Evolutionary conservation across 2,888 invertebrate genomes (phyloP).

Genomic region (Erebia ligea): DNA sequence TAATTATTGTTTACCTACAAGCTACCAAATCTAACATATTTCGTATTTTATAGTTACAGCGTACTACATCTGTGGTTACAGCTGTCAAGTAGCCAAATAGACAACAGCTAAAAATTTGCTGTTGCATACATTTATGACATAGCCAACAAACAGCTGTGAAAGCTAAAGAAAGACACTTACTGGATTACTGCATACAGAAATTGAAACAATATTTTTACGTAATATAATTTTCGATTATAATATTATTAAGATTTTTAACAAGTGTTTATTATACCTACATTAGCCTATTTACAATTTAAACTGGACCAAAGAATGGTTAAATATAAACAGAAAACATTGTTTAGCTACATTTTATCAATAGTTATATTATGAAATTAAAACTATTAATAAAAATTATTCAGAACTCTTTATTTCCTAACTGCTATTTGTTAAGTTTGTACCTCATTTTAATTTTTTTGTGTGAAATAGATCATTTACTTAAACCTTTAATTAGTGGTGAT

Average conservation of each 20-base stretch:
- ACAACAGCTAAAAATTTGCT: no score
- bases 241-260: background rate
- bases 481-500: conserved; percentile 48
- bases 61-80: no score
- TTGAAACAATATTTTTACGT: no score
- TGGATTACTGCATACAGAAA: no score
- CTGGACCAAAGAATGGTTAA: background rate
- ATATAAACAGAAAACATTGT: background rate
- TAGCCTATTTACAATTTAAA: background rate
- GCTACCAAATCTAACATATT: no score
- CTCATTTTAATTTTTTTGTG: conserved; percentile 10
- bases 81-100: no score
- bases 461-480: background rate
- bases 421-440: conserved; percentile 24
- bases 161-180: no score
- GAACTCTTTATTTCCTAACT: conserved; percentile 19
- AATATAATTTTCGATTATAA: background rate
- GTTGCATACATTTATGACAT: no score
- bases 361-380: background rate
- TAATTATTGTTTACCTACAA: no score
- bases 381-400: conserved; percentile 20
- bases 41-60: no score
- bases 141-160: no score
- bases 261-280: background rate
- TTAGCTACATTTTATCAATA: background rate